A percentile compares a stretch with the other conserved stretches of the same genome.
These are phyloP conservation scores for Stenurella melanura DNA, from an alignment of 2,888 invertebrate genomes.

Conservation along the genomic window DNA sequence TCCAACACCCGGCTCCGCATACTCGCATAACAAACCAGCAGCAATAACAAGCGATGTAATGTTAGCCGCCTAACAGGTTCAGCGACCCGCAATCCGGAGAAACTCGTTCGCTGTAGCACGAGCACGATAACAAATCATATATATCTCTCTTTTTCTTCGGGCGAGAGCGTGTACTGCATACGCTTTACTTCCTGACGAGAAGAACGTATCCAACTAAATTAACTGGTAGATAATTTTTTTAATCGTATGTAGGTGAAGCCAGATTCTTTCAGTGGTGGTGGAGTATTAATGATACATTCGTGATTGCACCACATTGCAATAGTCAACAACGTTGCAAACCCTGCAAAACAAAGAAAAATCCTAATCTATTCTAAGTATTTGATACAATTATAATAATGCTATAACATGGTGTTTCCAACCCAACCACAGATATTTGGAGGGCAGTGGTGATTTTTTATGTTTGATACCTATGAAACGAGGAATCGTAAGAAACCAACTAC, in stretches of 20 bases:
- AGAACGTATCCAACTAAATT: slow-evolving; percentile 8
- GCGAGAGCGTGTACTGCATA: neutral
- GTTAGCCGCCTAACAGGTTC: slow-evolving; percentile 48
- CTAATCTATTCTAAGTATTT: too few species aligned
- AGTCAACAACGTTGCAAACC: too few species aligned
- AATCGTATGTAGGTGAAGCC: slow-evolving; percentile 15
- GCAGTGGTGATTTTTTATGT: too few species aligned
- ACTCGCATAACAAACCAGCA: slow-evolving; percentile 42
- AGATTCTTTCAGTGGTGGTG: neutral
- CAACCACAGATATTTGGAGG: too few species aligned
- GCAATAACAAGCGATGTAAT: slow-evolving; percentile 34
- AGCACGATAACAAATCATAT: slow-evolving; percentile 30
- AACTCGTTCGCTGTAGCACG: slow-evolving; percentile 52
- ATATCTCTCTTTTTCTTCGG: slow-evolving; percentile 8
- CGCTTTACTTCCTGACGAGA: slow-evolving; percentile 8
- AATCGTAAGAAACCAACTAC: too few species aligned
- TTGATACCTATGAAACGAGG: too few species aligned
- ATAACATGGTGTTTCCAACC: too few species aligned
- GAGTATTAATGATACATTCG: neutral
- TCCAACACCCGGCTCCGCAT: slow-evolving; percentile 17
- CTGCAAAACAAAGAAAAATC: too few species aligned
- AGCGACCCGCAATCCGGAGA: slow-evolving; percentile 52
- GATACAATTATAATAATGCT: too few species aligned
- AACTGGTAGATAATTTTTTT: slow-evolving; percentile 10
- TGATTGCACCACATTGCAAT: too few species aligned